Base-by-base conservation (phyloP, 2,888 invertebrate species). In the Acanthococcus lagerstroemiae region DNA sequence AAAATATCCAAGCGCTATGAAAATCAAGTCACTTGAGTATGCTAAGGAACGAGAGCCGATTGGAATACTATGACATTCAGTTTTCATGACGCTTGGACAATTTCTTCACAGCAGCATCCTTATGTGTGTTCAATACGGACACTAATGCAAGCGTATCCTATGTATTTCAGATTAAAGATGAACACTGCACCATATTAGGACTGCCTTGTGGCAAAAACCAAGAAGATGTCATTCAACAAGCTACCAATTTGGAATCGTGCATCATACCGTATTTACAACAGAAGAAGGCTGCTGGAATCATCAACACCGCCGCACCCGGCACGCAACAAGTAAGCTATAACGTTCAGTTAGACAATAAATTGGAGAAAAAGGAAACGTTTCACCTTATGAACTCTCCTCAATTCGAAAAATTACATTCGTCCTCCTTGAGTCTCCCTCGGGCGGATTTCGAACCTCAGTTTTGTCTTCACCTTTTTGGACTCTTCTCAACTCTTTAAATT, bases 201-300 rank as follows among this genome's bases (percentile, higher is more conserved):
- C 78, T 97, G 73, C 96, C 96, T 45, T 95, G 95, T 77, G 97
- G 97, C 3, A 86, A 88, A 69, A 93, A 95, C 78, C 91, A 92
- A 76, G 84, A 90, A 80, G 95, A 96, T 77, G 91, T 95, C 67
- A 80, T 93, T 70, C 88, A 92, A 77, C 95, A 97, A 79, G 90
- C 90, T 71, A 88, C 88, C 74, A 91, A 90, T 77, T 82, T 97
- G 71, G 87, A 87, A 72, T 85, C 84, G 70, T 94, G 94, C 71
- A 96, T 97, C 78, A 96, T 97, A 74, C 92, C 91, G 61, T 99
- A 99, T 78, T 81, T 97, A 73, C 91, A 93, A 79, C 87, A 90
- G 75, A 97, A 97, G 78, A 93, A 93, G 80, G 97, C 97, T 68
- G 97, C 97, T 72, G 97, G 97, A 73, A 97, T 99, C 75, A 93